Base-by-base conservation (phyloP, 1,140 invertebrate genomes). In the Papilio polytes region DNA sequence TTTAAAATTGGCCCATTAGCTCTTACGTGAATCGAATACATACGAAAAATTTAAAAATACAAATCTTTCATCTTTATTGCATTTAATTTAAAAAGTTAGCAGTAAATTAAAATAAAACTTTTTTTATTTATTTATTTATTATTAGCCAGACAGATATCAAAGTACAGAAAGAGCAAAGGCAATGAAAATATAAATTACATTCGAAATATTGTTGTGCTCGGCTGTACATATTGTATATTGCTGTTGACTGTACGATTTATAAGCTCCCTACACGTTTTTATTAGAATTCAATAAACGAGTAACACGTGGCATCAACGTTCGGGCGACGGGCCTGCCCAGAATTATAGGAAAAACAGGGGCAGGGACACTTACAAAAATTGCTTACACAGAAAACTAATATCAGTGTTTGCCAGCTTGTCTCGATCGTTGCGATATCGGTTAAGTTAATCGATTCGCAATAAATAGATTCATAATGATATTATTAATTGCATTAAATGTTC, bases 381-480 rank as follows among this genome's bases (percentile, higher is more conserved):
- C 92, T 94, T 94, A 91, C 92, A 93, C 87, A 91, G 93, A 94
- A 94, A 94, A 94, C 91, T 94, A 94, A 94, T 94, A 94, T 93
- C 92, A 90, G 90, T 94, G 91, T 94, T 93, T 94, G 91, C 89
- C 91, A 91, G 93, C 88, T 90, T 90, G 86, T 86, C 85, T 85
- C 82, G 78, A 84, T 44, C 77, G 46, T 53, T 78, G 83, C 13
- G 44, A 66, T 22, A 31, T 3, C n/a, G 46, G 44, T 46, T 46
- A 46, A 31, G 3, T 22, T 76, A 74, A 48, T 74, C 18, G 13
- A 26, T 51, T 46, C 41, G 44, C 10, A 72, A 72, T 72, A 41
- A 72, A 41, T 41, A 41, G 36, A 41, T 41, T 7, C 7, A 48
- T 48, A 48, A 48, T 48, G 12, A 13, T 48, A 48, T 44, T 73